A percentile compares a stretch with the other conserved stretches of the same genome.
These are phyloP conservation scores for Ormyrus nitidulus DNA, from an alignment of 2,888 invertebrate genomes.

Conservation along the genomic window DNA sequence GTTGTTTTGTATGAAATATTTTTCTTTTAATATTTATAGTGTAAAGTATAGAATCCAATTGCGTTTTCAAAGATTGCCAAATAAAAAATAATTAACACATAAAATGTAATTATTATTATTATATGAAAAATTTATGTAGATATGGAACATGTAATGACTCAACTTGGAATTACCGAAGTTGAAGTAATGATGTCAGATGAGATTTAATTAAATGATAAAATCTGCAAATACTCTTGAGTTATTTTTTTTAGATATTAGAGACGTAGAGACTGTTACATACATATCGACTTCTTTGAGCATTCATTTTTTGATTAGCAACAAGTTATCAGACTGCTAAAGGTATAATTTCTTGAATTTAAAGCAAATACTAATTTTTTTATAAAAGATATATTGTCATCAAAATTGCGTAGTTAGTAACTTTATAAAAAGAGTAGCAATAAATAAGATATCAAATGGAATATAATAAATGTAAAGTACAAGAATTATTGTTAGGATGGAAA, in stretches of 20 bases:
- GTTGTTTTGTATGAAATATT: too few species aligned
- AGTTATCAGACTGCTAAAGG: constrained; percentile 12
- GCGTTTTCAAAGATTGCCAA: too few species aligned
- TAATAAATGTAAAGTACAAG: constrained; percentile 11
- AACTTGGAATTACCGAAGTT: constrained; percentile 30
- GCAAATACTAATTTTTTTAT: constrained; percentile 14
- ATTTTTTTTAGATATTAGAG: constrained; percentile 23
- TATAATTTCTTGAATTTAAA: constrained; percentile 36
- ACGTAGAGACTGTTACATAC: constrained; percentile 50
- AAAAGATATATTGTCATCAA: constrained; percentile 16
- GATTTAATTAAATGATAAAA: constrained; percentile 6
- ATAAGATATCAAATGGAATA: constrained; percentile 9
- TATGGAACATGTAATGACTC: not conserved
- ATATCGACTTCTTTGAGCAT: constrained; percentile 42
- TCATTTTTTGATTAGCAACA: not conserved
- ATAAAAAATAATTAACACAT: too few species aligned
- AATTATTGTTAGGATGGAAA: constrained; percentile 7
- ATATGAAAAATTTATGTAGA: too few species aligned
- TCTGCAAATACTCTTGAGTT: constrained; percentile 4
- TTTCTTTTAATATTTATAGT: too few species aligned
- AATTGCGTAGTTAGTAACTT: constrained; percentile 25
- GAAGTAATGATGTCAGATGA: constrained; percentile 20
- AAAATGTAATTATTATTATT: too few species aligned
- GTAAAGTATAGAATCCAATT: too few species aligned
- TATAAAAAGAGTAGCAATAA: not conserved